These are phyloP conservation scores for Dynastes maya DNA, from an alignment of 2,888 invertebrate species.

Conservation along the genomic window DNA sequence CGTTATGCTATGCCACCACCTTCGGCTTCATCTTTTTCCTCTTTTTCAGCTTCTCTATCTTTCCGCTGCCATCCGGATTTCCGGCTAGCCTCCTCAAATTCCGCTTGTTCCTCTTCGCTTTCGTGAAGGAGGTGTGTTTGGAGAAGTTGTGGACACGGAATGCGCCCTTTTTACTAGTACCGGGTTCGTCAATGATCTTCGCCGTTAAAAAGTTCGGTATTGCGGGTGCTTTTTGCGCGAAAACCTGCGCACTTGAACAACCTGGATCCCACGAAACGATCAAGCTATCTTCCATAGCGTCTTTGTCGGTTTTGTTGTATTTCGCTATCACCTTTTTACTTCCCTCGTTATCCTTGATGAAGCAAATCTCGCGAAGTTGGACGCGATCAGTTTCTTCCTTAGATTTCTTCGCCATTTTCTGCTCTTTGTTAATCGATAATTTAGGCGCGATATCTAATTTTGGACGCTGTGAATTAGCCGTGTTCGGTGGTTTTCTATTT, in stretches of 20 bases:
- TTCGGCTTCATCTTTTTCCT: conserved; percentile 60
- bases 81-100: conserved; percentile 63
- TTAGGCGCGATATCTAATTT: conserved; percentile 51
- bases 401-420: conserved; percentile 51
- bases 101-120: conserved; percentile 64
- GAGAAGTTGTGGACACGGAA: conserved; percentile 66
- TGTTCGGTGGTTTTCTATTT: background rate
- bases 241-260: conserved; percentile 62
- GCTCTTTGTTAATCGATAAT: conserved; percentile 55
- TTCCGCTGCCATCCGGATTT: conserved; percentile 60
- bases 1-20: conserved; percentile 25
- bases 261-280: conserved; percentile 66
- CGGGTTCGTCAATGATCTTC: conserved; percentile 57
- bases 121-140: conserved; percentile 60
- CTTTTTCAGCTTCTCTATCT: conserved; percentile 66
- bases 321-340: conserved; percentile 66
- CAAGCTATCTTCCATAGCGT: conserved; percentile 62
- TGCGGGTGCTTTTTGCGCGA: conserved; percentile 58
- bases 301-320: conserved; percentile 60
- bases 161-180: conserved; percentile 61
- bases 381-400: conserved; percentile 57
- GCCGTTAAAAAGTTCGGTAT: conserved; percentile 50
- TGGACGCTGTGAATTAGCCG: conserved; percentile 47
- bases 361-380: conserved; percentile 67
- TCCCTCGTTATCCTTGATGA: conserved; percentile 65